Conservation (phyloP, 2,797 vertebrate genomes). For the Coranthus polyacanthus region DNA sequence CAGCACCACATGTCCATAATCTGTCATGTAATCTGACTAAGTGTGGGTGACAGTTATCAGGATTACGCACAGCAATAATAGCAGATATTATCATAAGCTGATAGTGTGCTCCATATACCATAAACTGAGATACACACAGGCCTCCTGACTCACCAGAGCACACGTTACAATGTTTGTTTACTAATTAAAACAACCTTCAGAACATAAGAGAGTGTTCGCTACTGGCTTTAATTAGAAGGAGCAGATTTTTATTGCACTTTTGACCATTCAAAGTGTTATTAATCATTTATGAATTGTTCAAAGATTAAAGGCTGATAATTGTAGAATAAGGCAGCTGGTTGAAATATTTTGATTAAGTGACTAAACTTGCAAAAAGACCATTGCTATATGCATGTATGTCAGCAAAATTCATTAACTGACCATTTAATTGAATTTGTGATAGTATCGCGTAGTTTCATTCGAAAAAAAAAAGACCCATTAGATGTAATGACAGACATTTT, state of each 20-base stretch:
- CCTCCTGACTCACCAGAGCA: constrained; percentile 58
- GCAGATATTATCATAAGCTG: constrained; percentile 87
- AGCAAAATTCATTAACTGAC: background rate
- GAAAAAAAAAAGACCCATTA: no score
- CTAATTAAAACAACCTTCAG: constrained; percentile 6
- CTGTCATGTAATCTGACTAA: constrained; percentile 87
- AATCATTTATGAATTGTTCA: background rate
- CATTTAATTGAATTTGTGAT: background rate
- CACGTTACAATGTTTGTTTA: constrained; percentile 30
- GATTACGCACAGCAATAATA: constrained; percentile 88
- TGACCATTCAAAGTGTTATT: background rate
- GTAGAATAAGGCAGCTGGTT: background rate
- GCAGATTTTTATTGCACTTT: background rate
- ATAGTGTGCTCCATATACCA: constrained; percentile 77
- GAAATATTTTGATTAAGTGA: background rate
- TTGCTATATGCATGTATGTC: no score
- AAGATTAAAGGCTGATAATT: constrained; percentile 5
- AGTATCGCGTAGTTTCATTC: background rate
- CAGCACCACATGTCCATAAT: constrained; percentile 82
- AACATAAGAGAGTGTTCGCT: background rate
- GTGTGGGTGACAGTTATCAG: constrained; percentile 87
- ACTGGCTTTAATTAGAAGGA: background rate
- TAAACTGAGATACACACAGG: constrained; percentile 53
- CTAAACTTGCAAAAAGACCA: no score
- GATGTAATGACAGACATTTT: constrained; percentile 12